Base-by-base conservation (phyloP, 2,888 invertebrate species). In the Chloromyia formosa region DNA sequence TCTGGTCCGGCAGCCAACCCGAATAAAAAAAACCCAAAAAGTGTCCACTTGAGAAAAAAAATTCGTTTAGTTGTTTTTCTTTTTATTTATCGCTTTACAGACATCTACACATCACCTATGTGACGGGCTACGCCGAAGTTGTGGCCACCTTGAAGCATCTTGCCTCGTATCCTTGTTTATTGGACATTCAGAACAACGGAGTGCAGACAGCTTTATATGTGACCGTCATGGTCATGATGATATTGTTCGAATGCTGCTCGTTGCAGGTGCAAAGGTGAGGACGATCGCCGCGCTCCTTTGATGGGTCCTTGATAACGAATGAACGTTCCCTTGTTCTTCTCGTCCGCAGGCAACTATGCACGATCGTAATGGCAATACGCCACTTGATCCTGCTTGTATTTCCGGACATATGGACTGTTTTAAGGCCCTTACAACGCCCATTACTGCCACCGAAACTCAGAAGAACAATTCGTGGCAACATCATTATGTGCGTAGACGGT, bases 171-270 rank as follows among this genome's bases (percentile, higher is more conserved):
- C 91, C 92, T 72, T 89, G 90, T 64, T 88, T 93, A 76, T 86
- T 97, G 58, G 92, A 96, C 83, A 90, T 94, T 49, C 88, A 90
- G 71, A 97, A 97, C 85, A 92, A 94, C 85, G 88, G 90, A 74
- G 90, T 91, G 5, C 92, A 93, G 81, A 92, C 95, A 1, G 91
- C 96, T 0, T 86, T 97, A n/a, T 96, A 97, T 86, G 86, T 96
- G 77, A 94, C 96, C 0, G 94, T 94, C 0, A 86, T 94, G 78
- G 93, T 92, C 93, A 95, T 83, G 88, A 91, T 49, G 88, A 89
- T 60, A 89, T 96, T 62, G 90, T 92, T 1, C 88, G 95, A 77
- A 90, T 92, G 86, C 87, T 97, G 75, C 88, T 96, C 40, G 88
- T 92, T 35, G 94, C 94, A 1, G 96, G 96, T 18, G 95, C 95